Evolutionary conservation across 1,140 invertebrate genomes (phyloP).

Genomic region (Lycorma delicatula): DNA sequence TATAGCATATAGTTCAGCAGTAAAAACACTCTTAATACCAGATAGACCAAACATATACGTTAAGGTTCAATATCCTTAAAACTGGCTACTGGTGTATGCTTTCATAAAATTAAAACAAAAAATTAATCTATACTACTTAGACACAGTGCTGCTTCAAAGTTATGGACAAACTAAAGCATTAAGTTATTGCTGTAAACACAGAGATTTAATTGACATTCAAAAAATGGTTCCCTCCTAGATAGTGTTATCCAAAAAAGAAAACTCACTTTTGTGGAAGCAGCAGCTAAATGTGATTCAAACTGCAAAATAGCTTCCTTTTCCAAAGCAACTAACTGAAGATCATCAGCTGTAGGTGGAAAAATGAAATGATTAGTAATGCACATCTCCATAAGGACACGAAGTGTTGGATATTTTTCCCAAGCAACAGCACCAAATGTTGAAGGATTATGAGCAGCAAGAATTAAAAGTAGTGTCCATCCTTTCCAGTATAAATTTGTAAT

Average conservation of each 20-base stretch:
- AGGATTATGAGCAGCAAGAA: slow-evolving; percentile 85
- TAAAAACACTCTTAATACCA: too few species aligned
- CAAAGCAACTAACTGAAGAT: slow-evolving; percentile 56
- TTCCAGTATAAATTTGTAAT: slow-evolving; percentile 92
- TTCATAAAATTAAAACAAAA: too few species aligned
- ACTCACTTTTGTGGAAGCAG: slow-evolving; percentile 60
- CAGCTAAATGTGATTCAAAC: slow-evolving; percentile 88
- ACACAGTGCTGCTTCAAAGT: too few species aligned
- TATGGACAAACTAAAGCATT: too few species aligned
- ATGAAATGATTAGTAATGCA: slow-evolving; percentile 86
- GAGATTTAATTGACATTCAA: too few species aligned
- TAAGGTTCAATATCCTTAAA: too few species aligned
- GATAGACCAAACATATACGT: too few species aligned
- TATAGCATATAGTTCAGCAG: too few species aligned
- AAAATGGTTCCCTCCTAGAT: too few species aligned
- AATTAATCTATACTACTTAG: too few species aligned
- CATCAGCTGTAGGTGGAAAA: slow-evolving; percentile 68
- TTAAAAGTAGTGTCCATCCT: slow-evolving; percentile 81
- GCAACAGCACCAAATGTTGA: slow-evolving; percentile 69
- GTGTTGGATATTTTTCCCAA: slow-evolving; percentile 87
- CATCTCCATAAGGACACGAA: slow-evolving; percentile 90
- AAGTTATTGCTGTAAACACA: too few species aligned
- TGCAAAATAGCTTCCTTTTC: slow-evolving; percentile 81
- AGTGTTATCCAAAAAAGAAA: not conserved
- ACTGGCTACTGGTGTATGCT: too few species aligned